phyloP scores from a whole-genome alignment of 2,888 invertebrate species.

The Eulithis prunata region DNA sequence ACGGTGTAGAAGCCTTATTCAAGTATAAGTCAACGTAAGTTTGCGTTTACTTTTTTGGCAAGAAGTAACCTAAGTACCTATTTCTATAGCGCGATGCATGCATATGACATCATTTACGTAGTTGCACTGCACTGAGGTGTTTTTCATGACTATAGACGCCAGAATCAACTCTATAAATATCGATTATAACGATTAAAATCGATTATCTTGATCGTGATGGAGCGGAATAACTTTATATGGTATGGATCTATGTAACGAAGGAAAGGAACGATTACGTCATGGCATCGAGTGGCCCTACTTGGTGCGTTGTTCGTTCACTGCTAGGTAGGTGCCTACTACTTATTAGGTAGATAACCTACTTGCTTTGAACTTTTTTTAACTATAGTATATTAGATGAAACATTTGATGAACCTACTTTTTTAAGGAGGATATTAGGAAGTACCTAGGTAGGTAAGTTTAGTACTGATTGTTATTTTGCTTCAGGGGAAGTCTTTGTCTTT shows the following conservation, averaged over 20 bases:
- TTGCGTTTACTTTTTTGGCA: too few relatives aligned
- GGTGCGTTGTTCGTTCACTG: conserved; percentile 12
- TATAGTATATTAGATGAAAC: too few relatives aligned
- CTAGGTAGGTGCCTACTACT: background rate
- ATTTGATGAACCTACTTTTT: too few relatives aligned
- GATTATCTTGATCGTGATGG: conserved; percentile 12
- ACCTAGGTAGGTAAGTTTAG: too few relatives aligned
- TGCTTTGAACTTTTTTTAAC: too few relatives aligned
- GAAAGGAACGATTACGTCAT: conserved; percentile 57
- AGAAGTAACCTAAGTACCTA: background rate
- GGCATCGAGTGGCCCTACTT: conserved; percentile 30
- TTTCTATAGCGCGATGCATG: conserved; percentile 20
- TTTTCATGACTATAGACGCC: conserved; percentile 4
- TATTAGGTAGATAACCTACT: too few relatives aligned
- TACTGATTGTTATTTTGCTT: too few relatives aligned
- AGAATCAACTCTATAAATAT: conserved; percentile 13
- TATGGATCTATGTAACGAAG: conserved; percentile 30
- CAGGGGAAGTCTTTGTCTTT: too few relatives aligned
- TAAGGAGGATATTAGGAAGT: too few relatives aligned
- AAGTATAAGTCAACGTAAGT: too few relatives aligned
- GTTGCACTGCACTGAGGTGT: conserved; percentile 35
- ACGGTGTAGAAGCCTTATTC: too few relatives aligned
- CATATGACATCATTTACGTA: conserved; percentile 46
- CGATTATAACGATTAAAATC: conserved; percentile 30
- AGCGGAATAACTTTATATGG: conserved; percentile 53